Percentiles rank a stretch among this genome's conserved stretches.
Evolutionary conservation across 2,797 vertebrate species (phyloP).

Genomic region (Rhinatrema bivittatum): DNA sequence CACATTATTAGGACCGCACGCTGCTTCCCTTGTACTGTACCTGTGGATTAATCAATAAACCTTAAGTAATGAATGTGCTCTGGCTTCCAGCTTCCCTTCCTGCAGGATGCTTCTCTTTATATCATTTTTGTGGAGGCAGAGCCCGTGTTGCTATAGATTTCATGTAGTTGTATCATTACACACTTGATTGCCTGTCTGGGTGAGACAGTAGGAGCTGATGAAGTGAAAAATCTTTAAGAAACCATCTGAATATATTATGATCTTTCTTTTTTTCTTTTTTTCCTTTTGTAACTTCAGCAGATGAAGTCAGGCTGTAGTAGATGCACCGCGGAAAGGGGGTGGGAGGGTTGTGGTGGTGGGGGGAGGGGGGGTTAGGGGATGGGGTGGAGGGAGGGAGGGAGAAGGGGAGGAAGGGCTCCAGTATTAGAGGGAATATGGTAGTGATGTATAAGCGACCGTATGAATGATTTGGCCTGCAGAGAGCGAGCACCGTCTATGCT

Average conservation of each 20-base stretch:
- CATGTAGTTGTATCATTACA: background rate
- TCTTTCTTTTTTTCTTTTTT: too few species aligned
- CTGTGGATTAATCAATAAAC: slow-evolving; percentile 7
- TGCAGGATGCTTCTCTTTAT: slow-evolving; percentile 2
- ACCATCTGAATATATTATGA: too few species aligned
- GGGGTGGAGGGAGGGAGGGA: too few species aligned
- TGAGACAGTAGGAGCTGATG: background rate
- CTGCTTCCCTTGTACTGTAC: background rate
- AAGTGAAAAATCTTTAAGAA: background rate
- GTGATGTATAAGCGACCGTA: slow-evolving; percentile 55
- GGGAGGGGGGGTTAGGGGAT: too few species aligned
- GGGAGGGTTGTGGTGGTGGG: slow-evolving; percentile 1
- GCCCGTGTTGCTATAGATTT: background rate
- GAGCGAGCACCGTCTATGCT: slow-evolving; percentile 34
- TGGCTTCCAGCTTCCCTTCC: background rate
- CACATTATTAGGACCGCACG: background rate
- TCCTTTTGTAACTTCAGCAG: too few species aligned
- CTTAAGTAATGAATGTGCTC: slow-evolving; percentile 11
- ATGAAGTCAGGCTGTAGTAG: too few species aligned
- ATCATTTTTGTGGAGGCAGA: background rate
- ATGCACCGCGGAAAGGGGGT: too few species aligned
- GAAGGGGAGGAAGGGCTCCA: slow-evolving; percentile 30
- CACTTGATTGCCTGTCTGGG: background rate
- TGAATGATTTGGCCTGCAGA: slow-evolving; percentile 63
- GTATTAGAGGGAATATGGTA: slow-evolving; percentile 81